These are phyloP conservation scores for Coptodon bakossiorum DNA, from an alignment of 2,113 vertebrate genomes.

Conservation along the genomic window DNA sequence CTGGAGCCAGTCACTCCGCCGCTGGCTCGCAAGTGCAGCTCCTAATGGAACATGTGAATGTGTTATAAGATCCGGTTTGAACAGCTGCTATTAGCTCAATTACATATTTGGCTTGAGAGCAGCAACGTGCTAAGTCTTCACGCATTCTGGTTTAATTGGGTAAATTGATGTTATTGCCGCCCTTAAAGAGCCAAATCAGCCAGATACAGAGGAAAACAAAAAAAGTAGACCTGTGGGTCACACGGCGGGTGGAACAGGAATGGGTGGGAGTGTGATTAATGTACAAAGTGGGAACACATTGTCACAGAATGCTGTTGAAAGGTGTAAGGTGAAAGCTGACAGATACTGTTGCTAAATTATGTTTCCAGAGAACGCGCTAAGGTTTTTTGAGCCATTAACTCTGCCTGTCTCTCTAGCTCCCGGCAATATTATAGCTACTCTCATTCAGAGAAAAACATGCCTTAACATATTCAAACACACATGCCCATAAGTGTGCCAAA, in stretches of 20 bases:
- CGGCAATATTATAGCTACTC: background rate
- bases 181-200: background rate
- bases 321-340: constrained; percentile 14
- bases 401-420: background rate
- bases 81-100: constrained; percentile 63
- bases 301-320: background rate
- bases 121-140: constrained; percentile 50
- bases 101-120: constrained; percentile 42
- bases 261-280: background rate
- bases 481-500: constrained; percentile 7
- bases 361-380: background rate
- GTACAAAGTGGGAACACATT: constrained; percentile 46
- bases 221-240: background rate
- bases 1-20: constrained; percentile 61
- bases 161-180: constrained; percentile 30
- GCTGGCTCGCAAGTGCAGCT: constrained; percentile 24
- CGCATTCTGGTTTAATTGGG: constrained; percentile 43
- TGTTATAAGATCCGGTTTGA: constrained; percentile 36
- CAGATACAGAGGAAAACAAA: constrained; percentile 13
- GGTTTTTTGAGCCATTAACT: background rate
- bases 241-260: background rate
- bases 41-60: constrained; percentile 64
- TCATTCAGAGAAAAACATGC: background rate
- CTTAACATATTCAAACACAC: background rate
- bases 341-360: constrained; percentile 4